Conservation (phyloP, 2,797 vertebrate genomes). For the Scarus forsteni region DNA sequence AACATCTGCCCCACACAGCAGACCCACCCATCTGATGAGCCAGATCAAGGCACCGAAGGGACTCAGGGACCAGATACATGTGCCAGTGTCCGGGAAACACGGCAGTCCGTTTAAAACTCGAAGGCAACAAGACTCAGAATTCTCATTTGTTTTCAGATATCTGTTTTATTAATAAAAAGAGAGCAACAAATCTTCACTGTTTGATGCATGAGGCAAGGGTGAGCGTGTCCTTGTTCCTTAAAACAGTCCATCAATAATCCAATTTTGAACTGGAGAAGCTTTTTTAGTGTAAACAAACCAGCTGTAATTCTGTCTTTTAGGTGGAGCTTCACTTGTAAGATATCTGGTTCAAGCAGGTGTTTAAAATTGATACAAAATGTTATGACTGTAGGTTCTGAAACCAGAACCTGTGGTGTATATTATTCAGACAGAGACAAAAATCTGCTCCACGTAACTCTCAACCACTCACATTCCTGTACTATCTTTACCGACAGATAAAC, state of each 20-base stretch:
- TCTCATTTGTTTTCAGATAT: background rate
- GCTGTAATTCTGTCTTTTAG: too few relatives aligned
- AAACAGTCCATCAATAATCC: too few relatives aligned
- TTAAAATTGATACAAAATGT: too few relatives aligned
- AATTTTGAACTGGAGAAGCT: too few relatives aligned
- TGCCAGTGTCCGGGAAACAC: constrained; percentile 12
- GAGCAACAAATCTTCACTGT: too few relatives aligned
- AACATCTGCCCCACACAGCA: constrained; percentile 67
- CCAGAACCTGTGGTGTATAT: too few relatives aligned
- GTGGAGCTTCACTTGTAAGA: too few relatives aligned
- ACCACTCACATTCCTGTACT: constrained; percentile 61
- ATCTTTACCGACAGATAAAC: constrained; percentile 69
- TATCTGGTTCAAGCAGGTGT: too few relatives aligned
- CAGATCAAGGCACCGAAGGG: constrained; percentile 69
- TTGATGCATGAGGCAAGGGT: background rate
- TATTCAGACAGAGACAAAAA: constrained; percentile 9
- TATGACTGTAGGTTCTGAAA: too few relatives aligned
- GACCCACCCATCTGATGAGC: constrained; percentile 84
- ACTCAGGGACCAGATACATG: constrained; percentile 43
- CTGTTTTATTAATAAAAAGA: background rate
- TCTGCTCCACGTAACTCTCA: constrained; percentile 28
- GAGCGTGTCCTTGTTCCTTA: too few relatives aligned
- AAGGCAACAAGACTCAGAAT: background rate
- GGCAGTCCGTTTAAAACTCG: background rate
- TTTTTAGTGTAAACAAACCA: too few relatives aligned